Evolutionary conservation across 2,888 invertebrate species (phyloP), one percentile per base, ranked within the genome.

Genomic region (Epiperipatus broadwayi): DNA sequence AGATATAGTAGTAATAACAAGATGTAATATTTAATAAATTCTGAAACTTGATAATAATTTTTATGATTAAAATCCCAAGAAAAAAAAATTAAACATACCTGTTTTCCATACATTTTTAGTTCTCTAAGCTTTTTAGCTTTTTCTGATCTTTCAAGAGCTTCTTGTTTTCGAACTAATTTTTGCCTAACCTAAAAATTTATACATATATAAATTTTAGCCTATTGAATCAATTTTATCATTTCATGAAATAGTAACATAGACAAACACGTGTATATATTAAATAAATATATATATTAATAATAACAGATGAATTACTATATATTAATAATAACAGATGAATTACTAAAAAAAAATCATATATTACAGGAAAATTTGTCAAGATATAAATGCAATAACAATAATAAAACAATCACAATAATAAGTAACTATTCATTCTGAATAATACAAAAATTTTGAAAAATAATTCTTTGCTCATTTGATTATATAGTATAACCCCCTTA

Each of bases 41-140:
- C 15, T 21, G 12, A 25, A 34, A 21, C 22, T 16, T 16, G 5
- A 39, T 35, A 20, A 5, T 21, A 30, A 5, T n/a, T 27, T 36
- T 30, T 3, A 28, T 12, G 3, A 2, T 10, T 10, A 5, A 18
- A 16, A 5, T 2, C 15, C n/a, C 14, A 10, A 5, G 2, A 4
- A 10, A 14, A 30, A 5, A 16, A 28, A 21, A 35, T 19, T n/a
- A 14, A 19, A 30, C 29, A 19, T 31, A 62, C 62, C 56, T 84
- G 71, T 63, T 91, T 91, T 3, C 87, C 79, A 58, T 85, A 78
- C 61, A 95, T 95, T 51, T 79, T 76, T 54, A 91, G 80, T 30
- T 79, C 76, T 37, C 95, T 67, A 15, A 93, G 65, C 53, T 89
- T 83, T 46, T 80, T 72, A 0, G 87, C 78, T 54, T 85, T 79